phyloP scores from a whole-genome alignment of 2,888 invertebrate species.

The Drosophila buzzatii region DNA sequence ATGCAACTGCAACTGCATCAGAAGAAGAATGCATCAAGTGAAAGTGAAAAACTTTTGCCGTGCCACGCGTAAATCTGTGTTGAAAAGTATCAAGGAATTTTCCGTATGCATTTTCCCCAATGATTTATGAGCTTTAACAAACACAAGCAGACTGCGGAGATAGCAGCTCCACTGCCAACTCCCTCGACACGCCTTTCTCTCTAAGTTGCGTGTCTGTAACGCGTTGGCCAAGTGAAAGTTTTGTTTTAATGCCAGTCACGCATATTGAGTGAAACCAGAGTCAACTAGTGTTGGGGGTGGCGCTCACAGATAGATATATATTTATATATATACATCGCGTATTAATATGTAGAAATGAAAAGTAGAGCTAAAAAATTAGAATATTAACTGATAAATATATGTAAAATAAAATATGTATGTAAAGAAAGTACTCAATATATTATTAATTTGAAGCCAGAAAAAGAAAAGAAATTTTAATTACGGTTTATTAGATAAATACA shows the following conservation, averaged over 20 bases:
- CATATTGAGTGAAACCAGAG: slow-evolving; percentile 25
- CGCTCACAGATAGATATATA: not conserved
- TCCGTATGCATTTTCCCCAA: slow-evolving; percentile 55
- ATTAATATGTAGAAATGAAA: slow-evolving; percentile 6
- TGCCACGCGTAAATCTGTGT: slow-evolving; percentile 69
- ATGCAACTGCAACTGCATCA: slow-evolving; percentile 19
- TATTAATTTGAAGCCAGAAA: too few species aligned
- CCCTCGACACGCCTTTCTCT: not conserved
- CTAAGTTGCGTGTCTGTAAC: slow-evolving; percentile 36
- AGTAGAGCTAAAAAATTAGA: not conserved
- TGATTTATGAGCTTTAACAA: slow-evolving; percentile 66
- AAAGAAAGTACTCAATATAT: not conserved
- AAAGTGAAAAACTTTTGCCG: slow-evolving; percentile 76
- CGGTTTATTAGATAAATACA: too few species aligned
- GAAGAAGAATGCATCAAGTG: slow-evolving; percentile 66
- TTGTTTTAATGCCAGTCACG: slow-evolving; percentile 53
- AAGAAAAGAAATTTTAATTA: too few species aligned
- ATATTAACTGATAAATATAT: not conserved
- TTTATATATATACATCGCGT: too few species aligned
- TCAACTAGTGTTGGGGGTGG: not conserved
- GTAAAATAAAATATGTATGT: not conserved
- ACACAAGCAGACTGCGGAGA: slow-evolving; percentile 13
- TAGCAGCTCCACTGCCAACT: not conserved
- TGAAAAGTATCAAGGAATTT: slow-evolving; percentile 60
- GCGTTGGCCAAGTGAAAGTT: slow-evolving; percentile 48